Percentiles rank a stretch among this genome's conserved stretches.
Conservation (phyloP, 2,113 vertebrate species). For the Jaculus jaculus region DNA sequence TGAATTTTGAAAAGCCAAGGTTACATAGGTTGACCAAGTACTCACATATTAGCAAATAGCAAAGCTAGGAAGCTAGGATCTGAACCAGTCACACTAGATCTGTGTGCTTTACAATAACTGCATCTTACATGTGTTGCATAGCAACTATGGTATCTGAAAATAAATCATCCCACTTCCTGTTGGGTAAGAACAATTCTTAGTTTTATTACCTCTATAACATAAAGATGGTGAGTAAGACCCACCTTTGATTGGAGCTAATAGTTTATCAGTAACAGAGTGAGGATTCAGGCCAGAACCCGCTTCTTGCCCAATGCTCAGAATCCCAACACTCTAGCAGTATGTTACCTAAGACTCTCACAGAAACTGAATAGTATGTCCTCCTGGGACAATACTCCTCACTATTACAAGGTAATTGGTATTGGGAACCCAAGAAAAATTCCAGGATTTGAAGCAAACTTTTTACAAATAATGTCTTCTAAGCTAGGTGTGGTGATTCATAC, state of each 20-base stretch:
- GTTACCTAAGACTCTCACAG: neutral
- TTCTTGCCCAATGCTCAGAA: neutral
- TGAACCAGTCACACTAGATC: neutral
- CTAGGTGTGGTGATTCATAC: neutral
- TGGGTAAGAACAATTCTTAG: neutral
- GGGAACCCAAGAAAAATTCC: neutral
- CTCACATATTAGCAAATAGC: neutral
- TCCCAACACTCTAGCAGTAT: rapidly evolving
- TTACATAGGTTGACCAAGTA: neutral
- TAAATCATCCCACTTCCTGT: neutral
- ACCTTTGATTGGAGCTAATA: neutral
- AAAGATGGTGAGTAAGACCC: neutral
- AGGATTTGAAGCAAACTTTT: neutral
- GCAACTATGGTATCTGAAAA: neutral
- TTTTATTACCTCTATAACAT: neutral
- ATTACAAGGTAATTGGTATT: neutral
- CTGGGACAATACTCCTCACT: neutral
- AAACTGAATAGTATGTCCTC: neutral
- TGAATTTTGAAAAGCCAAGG: neutral
- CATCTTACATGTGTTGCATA: neutral
- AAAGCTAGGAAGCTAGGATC: neutral
- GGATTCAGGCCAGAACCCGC: neutral
- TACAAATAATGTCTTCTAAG: neutral
- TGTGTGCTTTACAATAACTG: neutral
- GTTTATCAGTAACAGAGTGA: neutral